A percentile compares a stretch with the other conserved stretches of the same genome.
These are phyloP conservation scores for Lasioglossum leucozonium DNA, from an alignment of 2,888 invertebrate species.

Conservation along the genomic window DNA sequence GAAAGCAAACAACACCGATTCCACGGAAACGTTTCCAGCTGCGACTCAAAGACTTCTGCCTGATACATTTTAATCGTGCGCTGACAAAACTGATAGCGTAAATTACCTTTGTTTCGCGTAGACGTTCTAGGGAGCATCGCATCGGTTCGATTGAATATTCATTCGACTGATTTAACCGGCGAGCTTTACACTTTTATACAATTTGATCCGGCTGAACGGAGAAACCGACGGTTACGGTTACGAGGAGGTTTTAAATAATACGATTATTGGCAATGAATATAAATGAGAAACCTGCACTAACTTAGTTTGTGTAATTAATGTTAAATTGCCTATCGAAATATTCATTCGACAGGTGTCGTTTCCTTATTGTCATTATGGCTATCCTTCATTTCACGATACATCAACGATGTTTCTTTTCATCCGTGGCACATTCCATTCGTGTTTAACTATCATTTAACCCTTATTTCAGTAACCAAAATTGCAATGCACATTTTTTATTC, in stretches of 20 bases:
- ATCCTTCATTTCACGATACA: background rate
- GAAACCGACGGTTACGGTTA: background rate
- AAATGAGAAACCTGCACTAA: slow-evolving; percentile 15
- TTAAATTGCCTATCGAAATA: slow-evolving; percentile 23
- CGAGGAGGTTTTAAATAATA: slow-evolving; percentile 26
- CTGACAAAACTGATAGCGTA: background rate
- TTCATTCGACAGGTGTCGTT: slow-evolving; percentile 4
- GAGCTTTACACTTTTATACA: background rate
- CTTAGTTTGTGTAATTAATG: background rate
- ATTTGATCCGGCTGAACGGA: slow-evolving; percentile 16
- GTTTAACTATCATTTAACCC: background rate
- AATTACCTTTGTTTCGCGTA: slow-evolving; percentile 21
- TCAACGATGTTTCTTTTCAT: background rate
- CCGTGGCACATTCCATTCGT: background rate
- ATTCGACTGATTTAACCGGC: slow-evolving; percentile 9
- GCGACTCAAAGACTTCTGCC: background rate
- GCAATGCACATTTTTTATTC: too few species aligned
- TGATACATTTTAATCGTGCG: slow-evolving; percentile 25
- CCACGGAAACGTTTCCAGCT: background rate
- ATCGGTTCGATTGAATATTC: slow-evolving; percentile 36
- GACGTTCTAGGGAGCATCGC: background rate
- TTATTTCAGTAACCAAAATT: too few species aligned
- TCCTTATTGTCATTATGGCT: background rate
- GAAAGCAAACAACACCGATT: background rate
- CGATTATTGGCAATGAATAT: slow-evolving; percentile 11